These are phyloP conservation scores for Hyperoodon ampullatus DNA, from an alignment of 2,113 vertebrate genomes.

Conservation along the genomic window DNA sequence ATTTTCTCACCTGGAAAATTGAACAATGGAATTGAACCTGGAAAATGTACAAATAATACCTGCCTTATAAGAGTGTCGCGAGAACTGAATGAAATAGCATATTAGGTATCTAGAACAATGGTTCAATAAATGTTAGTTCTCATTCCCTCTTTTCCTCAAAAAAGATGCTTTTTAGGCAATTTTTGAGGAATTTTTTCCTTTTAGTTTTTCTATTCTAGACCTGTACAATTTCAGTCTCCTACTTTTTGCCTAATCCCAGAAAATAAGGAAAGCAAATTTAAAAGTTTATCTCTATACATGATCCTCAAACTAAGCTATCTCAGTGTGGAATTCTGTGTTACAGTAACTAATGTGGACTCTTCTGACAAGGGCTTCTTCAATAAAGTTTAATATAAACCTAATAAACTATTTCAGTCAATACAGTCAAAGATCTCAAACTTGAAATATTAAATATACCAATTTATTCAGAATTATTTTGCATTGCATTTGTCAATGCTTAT, in stretches of 20 bases:
- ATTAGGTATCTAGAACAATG: neutral
- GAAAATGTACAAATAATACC: neutral
- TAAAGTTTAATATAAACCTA: neutral
- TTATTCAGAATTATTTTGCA: neutral
- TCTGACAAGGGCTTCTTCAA: neutral
- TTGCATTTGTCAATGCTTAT: neutral
- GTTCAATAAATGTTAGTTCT: neutral
- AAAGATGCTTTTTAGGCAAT: neutral
- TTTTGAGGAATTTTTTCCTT: neutral
- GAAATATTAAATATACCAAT: conserved; percentile 9
- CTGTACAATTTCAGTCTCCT: neutral
- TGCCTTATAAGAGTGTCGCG: neutral
- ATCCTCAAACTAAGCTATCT: neutral
- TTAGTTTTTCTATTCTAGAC: neutral
- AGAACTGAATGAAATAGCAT: neutral
- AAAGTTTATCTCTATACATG: neutral
- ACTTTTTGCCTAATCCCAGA: neutral
- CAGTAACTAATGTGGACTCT: neutral
- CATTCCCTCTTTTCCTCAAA: neutral
- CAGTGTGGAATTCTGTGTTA: neutral
- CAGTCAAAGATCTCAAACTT: neutral
- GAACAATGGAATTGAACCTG: neutral
- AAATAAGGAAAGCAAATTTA: neutral
- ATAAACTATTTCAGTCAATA: neutral
- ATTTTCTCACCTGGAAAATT: neutral